phyloP scores from a whole-genome alignment of 2,888 invertebrate genomes.

The Drosophila parthenogenetica region DNA sequence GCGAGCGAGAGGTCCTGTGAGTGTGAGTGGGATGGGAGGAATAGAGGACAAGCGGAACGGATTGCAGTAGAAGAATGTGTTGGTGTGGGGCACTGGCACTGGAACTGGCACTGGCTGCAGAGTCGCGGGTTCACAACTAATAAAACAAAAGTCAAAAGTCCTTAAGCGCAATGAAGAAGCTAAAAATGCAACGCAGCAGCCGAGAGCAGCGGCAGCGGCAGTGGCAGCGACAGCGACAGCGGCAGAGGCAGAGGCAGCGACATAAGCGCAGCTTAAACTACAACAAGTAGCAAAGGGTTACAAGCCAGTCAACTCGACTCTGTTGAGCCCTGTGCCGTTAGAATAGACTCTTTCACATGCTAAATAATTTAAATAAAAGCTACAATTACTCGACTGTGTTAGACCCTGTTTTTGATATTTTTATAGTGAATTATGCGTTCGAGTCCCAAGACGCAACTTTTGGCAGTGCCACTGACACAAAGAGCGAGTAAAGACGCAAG shows the following conservation, averaged over 20 bases:
- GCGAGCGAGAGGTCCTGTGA: background rate
- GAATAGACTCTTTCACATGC: too few relatives aligned
- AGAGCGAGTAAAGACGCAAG: too few relatives aligned
- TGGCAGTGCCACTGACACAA: too few relatives aligned
- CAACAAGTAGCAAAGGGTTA: constrained; percentile 35
- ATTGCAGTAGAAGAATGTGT: constrained; percentile 1
- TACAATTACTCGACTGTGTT: too few relatives aligned
- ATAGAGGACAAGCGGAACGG: background rate
- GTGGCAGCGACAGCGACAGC: background rate
- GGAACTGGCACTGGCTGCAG: constrained; percentile 3
- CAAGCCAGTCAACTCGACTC: background rate
- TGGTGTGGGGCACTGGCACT: background rate
- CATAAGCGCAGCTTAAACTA: constrained; percentile 66
- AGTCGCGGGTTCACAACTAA: constrained; percentile 76
- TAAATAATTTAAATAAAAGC: too few relatives aligned
- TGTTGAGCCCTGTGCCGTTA: background rate
- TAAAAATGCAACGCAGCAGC: constrained; percentile 78
- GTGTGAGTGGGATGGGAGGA: background rate
- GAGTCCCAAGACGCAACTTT: too few relatives aligned
- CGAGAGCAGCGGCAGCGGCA: constrained; percentile 50
- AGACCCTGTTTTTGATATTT: too few relatives aligned
- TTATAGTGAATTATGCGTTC: too few relatives aligned
- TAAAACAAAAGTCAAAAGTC: constrained; percentile 84
- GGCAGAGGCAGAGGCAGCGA: background rate
- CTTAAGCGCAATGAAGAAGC: constrained; percentile 83